Base-by-base conservation (phyloP, 2,113 vertebrate genomes). In the Martes martes region DNA sequence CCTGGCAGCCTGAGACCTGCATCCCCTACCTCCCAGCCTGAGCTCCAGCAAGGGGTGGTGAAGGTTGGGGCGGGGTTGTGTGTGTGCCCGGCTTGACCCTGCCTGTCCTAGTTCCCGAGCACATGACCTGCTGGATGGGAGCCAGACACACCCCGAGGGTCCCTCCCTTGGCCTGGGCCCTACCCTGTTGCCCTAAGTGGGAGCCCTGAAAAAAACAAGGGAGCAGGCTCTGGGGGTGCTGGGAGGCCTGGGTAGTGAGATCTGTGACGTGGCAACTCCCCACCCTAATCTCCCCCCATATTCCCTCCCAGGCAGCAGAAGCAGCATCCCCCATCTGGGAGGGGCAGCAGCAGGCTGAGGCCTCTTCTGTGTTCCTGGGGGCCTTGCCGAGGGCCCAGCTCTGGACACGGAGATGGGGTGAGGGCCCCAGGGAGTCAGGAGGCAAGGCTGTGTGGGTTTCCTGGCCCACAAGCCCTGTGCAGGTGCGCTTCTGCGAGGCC, bases 271-370 rank as follows among this genome's bases (percentile, higher is more conserved):
- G 45, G 18, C 31, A 7, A 7, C 55, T 28, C 16, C 79, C 42
- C 26, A 21, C 61, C 69, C 42, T 15, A 2, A 7, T 3, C 61
- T 1, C 1, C 11, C 15, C 36, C 26, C 1, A 7, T 7, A 4
- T 16, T 16, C 67, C 55, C 69, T 63, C 67, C 47, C 0, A 0
- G 42, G 33, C 61, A 57, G 92, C 19, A 31, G 71, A 65, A 55
- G n/a, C n/a, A 21, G 73, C 24, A 23, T 5, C 10, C 61, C 61
- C 47, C 7, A 15, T 61, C 50, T 63, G 61, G 33, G 42, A 67
- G 84, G 19, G 21, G 45, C 36, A 52, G 47, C 47, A 67, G 55
- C 69, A 36, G 15, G 67, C 52, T 87, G 71, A 69, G 82, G 79
- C 87, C 65, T 81, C 50, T 57, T 23, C 59, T 42, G 0, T 24